These are phyloP conservation scores for Magallana nippona DNA, from an alignment of 2,888 invertebrate species.

Conservation along the genomic window DNA sequence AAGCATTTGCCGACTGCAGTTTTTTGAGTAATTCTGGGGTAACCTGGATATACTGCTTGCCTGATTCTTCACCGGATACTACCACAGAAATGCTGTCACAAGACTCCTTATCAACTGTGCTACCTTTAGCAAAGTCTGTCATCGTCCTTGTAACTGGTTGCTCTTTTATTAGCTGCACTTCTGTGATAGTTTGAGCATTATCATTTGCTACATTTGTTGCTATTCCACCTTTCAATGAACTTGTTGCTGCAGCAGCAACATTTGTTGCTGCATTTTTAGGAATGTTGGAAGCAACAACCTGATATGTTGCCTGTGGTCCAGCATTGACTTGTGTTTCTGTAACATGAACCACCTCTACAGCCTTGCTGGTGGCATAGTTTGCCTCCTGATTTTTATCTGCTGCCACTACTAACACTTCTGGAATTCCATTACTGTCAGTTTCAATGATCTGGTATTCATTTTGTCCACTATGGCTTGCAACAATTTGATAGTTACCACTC, in stretches of 20 bases:
- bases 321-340: no score
- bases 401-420: background rate
- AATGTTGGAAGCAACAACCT: background rate
- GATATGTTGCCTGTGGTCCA: background rate
- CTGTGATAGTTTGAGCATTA: background rate
- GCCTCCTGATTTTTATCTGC: background rate
- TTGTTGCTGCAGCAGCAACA: background rate
- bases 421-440: background rate
- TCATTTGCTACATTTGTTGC: background rate
- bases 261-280: background rate
- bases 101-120: background rate
- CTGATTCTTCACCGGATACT: conserved; percentile 4
- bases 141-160: background rate
- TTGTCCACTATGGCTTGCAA: background rate
- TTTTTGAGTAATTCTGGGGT: conserved; percentile 3
- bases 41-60: conserved; percentile 12
- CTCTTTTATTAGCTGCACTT: background rate
- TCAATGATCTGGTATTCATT: conserved; percentile 20
- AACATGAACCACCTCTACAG: background rate
- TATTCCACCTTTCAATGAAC: background rate
- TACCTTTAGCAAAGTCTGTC: background rate
- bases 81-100: background rate
- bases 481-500: background rate
- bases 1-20: background rate
- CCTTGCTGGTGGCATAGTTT: no score